Base-by-base conservation (phyloP, 2,797 vertebrate genomes). In the Sibirionetta formosa region DNA sequence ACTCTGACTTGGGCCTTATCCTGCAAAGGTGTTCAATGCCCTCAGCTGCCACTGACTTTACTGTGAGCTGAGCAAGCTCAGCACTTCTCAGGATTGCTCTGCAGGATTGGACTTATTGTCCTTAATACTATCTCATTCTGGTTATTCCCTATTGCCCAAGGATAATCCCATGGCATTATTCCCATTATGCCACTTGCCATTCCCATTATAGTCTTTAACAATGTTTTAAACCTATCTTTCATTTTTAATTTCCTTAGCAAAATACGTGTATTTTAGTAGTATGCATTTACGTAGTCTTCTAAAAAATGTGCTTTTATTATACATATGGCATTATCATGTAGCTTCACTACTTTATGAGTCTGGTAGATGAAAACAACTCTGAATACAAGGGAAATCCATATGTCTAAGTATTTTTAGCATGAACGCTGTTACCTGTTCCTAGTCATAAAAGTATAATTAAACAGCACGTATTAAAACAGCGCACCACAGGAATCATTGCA, bases 71-170 rank as follows among this genome's bases (percentile, higher is more conserved):
- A 94, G 92, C 86, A 91, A 93, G 93, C 87, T 94, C 89, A 92
- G 95, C 60, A 65, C 82, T 93, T 94, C 91, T 89, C 86, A 86
- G 95, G 86, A 92, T 94, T 95, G 95, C 80, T 93, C 86, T 70
- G 51, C 96, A 96, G 97, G 97, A 97, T 95, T 93, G 96, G 93
- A 96, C 91, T 96, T 95, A 95, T 14, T 97, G 97, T 97, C 96
- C 97, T 97, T 97, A 97, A 97, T 97, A 97, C 97, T 96, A 94
- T 97, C 95, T 97, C 96, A 97, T 97, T 97, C 97, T 95, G 95
- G 96, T 97, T 97, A 97, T 96, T 96, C 93, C 96, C 96, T 97
- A 96, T 97, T 97, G 95, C 94, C 92, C 84, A 96, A 91, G 96
- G 97, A 97, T 97, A 97, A 97, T 97, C 97, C 94, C 93, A 90